Percentiles rank a stretch among this genome's conserved stretches.
Conservation (phyloP, 2,797 vertebrate genomes). For the Typhlichthys subterraneus region DNA sequence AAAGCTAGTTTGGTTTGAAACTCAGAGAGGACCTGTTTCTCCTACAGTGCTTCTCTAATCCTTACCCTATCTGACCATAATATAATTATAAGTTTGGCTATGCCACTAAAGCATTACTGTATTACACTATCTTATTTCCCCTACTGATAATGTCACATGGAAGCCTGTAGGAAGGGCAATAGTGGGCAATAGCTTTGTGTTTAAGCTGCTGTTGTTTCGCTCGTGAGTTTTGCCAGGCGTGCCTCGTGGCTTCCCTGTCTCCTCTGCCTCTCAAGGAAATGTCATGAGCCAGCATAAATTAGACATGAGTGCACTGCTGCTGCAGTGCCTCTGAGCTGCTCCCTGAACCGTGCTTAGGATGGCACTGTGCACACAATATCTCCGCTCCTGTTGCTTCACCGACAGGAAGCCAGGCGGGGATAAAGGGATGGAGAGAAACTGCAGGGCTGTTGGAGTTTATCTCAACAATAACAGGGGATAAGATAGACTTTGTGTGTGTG, state of each 20-base stretch:
- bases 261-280: slow-evolving; percentile 49
- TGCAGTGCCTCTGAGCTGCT: slow-evolving; percentile 29
- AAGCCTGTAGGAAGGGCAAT: too few relatives aligned
- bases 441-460: not conserved
- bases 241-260: not conserved
- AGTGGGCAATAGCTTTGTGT: too few relatives aligned
- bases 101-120: too few relatives aligned
- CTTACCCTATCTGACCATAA: not conserved
- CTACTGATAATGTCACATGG: too few relatives aligned
- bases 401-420: slow-evolving; percentile 1
- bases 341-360: slow-evolving; percentile 30
- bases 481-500: not conserved
- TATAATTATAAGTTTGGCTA: too few relatives aligned
- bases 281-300: slow-evolving; percentile 67
- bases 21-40: not conserved
- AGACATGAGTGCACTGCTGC: slow-evolving; percentile 57
- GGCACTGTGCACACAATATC: slow-evolving; percentile 29
- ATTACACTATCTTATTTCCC: too few relatives aligned
- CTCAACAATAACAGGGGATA: not conserved
- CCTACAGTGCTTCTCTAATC: not conserved
- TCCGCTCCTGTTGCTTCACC: slow-evolving; percentile 24
- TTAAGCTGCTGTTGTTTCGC: slow-evolving; percentile 30
- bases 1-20: too few relatives aligned
- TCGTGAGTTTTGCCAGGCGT: not conserved
- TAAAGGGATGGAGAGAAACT: not conserved